Evolutionary conservation across 2,888 invertebrate species (phyloP).

Genomic region (Apamea crenata): DNA sequence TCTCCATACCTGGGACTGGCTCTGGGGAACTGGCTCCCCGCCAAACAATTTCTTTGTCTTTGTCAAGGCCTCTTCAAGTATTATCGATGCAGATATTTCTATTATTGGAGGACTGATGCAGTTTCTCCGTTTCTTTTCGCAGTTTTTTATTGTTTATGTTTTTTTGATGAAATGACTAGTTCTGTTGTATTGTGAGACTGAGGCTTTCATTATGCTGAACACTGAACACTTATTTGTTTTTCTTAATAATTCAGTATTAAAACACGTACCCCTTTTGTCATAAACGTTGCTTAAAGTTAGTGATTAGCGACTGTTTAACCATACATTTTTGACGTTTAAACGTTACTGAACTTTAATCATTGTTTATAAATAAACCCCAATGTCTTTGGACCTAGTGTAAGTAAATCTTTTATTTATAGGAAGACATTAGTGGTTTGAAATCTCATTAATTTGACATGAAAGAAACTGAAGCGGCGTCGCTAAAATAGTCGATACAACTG

Average conservation of each 20-base stretch:
- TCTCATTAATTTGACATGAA: not conserved
- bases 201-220: not conserved
- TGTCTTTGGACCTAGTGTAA: not conserved
- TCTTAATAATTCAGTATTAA: not conserved
- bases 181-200: not conserved
- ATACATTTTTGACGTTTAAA: not conserved
- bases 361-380: not conserved
- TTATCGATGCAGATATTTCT: conserved; percentile 82
- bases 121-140: conserved; percentile 63
- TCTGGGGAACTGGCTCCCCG: conserved; percentile 76
- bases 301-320: not conserved
- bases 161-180: conserved; percentile 11
- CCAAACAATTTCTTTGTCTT: conserved; percentile 87
- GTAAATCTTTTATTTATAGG: not conserved
- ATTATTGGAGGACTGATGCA: conserved; percentile 77
- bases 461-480: not conserved
- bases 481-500: not conserved
- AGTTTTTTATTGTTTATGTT: conserved; percentile 57
- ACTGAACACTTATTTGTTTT: not conserved
- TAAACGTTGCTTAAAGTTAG: not conserved
- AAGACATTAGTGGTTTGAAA: not conserved
- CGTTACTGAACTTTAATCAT: not conserved
- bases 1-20: conserved; percentile 75
- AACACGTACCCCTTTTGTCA: not conserved
- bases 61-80: conserved; percentile 81